Percentiles rank a stretch among this genome's conserved stretches.
These are phyloP conservation scores for Amphipoea oculea DNA, from an alignment of 2,888 invertebrate genomes.

Conservation along the genomic window DNA sequence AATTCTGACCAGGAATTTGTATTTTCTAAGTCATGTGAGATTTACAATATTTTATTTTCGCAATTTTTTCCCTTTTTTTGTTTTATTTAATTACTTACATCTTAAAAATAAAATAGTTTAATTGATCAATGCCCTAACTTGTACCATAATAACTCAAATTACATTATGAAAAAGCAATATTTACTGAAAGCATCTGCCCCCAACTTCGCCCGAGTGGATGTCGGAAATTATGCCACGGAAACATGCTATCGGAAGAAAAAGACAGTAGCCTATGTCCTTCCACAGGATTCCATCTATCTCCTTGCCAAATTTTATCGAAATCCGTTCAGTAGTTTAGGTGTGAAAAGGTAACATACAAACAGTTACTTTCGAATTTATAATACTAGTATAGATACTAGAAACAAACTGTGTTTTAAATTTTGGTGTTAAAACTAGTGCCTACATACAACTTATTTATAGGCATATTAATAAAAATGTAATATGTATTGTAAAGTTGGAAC, in stretches of 20 bases:
- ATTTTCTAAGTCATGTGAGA: not conserved
- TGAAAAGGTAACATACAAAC: not conserved
- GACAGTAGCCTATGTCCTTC: not conserved
- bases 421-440: not conserved
- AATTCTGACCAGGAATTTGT: constrained; percentile 9
- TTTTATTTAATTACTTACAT: not conserved
- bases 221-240: not conserved
- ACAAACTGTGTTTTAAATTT: not conserved
- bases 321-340: not conserved
- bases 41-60: constrained; percentile 3
- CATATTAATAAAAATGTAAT: constrained; percentile 28
- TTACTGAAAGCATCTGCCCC: not conserved
- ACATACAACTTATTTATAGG: not conserved
- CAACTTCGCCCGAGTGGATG: not conserved
- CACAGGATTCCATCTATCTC: not conserved
- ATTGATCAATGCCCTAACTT: not conserved
- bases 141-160: not conserved
- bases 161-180: not conserved
- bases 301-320: not conserved
- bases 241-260: not conserved
- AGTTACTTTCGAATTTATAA: not conserved
- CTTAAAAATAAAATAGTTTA: not conserved
- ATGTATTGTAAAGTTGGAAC: constrained; percentile 35
- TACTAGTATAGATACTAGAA: not conserved
- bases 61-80: not conserved